Conservation (phyloP, 2,888 invertebrate genomes). For the Xestia ashworthii region DNA sequence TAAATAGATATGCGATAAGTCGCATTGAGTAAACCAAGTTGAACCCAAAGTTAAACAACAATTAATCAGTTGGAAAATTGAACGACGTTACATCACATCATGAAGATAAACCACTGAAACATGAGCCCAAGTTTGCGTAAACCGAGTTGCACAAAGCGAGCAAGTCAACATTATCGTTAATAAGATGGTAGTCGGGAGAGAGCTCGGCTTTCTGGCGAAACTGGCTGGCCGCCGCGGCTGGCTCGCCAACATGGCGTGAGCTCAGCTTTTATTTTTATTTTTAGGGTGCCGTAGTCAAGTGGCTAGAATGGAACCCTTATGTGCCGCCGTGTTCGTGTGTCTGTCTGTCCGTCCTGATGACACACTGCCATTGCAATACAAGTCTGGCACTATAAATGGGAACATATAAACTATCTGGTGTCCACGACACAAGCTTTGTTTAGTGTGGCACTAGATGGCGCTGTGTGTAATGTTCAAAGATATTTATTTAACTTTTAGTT, state of each 20-base stretch:
- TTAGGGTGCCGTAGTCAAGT: not conserved
- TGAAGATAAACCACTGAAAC: constrained; percentile 65
- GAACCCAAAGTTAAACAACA: constrained; percentile 60
- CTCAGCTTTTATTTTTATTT: constrained; percentile 80
- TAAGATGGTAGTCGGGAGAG: constrained; percentile 73
- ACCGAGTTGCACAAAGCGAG: constrained; percentile 71
- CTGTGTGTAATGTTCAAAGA: no score
- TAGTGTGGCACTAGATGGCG: no score
- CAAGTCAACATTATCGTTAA: constrained; percentile 75
- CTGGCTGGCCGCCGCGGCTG: constrained; percentile 51
- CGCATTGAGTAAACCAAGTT: constrained; percentile 55
- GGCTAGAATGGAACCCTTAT: not conserved
- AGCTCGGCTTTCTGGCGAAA: constrained; percentile 66
- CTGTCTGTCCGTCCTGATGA: not conserved
- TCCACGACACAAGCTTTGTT: no score
- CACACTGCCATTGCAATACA: not conserved
- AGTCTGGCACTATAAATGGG: not conserved
- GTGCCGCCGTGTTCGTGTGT: no score
- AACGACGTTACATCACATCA: constrained; percentile 66
- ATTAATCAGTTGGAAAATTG: constrained; percentile 66
- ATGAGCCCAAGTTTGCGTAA: constrained; percentile 67
- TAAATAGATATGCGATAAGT: constrained; percentile 26
- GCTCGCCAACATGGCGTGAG: constrained; percentile 59
- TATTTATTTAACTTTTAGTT: no score
- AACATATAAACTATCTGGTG: no score